Evolutionary conservation across 2,797 vertebrate species (phyloP).

Genomic region (Nothura maculosa): DNA sequence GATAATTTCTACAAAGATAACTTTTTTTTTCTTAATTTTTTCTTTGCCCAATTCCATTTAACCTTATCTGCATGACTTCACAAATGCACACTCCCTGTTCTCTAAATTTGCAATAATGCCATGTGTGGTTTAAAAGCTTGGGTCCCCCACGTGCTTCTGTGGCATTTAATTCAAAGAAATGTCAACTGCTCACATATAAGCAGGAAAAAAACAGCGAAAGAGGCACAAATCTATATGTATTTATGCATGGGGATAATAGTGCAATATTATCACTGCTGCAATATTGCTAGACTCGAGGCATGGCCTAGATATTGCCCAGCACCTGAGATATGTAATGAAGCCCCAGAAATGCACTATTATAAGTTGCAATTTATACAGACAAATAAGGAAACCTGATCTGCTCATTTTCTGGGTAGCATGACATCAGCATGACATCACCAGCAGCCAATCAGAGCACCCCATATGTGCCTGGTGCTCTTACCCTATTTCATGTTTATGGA

Average conservation of each 20-base stretch:
- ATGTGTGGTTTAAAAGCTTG: background rate
- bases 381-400: slow-evolving; percentile 53
- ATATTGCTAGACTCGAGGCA: background rate
- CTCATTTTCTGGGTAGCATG: slow-evolving; percentile 70
- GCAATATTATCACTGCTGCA: too few species aligned
- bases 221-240: background rate
- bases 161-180: slow-evolving; percentile 19
- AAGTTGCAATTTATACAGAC: slow-evolving; percentile 48
- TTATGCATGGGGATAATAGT: background rate
- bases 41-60: background rate
- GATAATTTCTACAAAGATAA: background rate
- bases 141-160: background rate
- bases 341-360: slow-evolving; percentile 1
- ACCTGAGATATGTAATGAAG: background rate
- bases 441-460: slow-evolving; percentile 69
- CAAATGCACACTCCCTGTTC: background rate
- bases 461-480: slow-evolving; percentile 66
- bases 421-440: slow-evolving; percentile 75
- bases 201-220: too few species aligned
- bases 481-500: slow-evolving; percentile 74
- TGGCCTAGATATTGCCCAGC: background rate
- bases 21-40: background rate
- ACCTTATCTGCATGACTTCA: background rate
- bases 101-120: background rate
- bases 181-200: background rate